Percentiles rank a stretch among this genome's conserved stretches.
phyloP scores from a whole-genome alignment of 1,140 invertebrate genomes.

The Bombus terrestris region DNA sequence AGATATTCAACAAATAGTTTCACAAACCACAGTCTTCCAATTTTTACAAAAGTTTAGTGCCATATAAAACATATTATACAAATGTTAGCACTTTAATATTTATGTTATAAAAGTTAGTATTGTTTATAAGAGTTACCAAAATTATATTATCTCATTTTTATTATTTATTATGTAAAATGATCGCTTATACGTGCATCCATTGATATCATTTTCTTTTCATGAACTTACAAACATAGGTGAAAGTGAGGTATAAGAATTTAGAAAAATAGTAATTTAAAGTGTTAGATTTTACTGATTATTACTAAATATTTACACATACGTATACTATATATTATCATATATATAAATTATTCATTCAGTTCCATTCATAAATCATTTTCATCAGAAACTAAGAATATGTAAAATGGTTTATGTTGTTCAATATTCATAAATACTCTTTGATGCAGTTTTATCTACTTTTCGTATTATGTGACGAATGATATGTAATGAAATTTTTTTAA shows the following conservation, averaged over 20 bases:
- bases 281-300: conserved; percentile 4
- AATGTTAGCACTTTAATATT: conserved; percentile 13
- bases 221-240: not conserved
- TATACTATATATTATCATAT: not conserved
- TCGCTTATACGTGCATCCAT: not conserved
- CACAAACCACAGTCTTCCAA: conserved; percentile 57
- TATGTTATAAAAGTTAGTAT: conserved; percentile 34
- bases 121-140: conserved; percentile 27
- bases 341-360: not conserved
- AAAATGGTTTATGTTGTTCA: not conserved
- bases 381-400: not conserved
- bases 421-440: not conserved
- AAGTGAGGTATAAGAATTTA: not conserved
- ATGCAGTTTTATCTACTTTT: conserved; percentile 15
- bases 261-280: conserved; percentile 22
- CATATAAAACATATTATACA: conserved; percentile 48
- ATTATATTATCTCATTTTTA: conserved; percentile 27
- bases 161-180: conserved; percentile 34
- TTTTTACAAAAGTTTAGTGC: conserved; percentile 62
- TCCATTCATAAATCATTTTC: not conserved
- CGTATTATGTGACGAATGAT: conserved; percentile 32
- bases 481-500: conserved; percentile 55
- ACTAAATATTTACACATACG: not conserved
- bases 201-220: not conserved
- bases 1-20: conserved; percentile 34